A percentile compares a stretch with the other conserved stretches of the same genome.
These are phyloP conservation scores for Seira ritae DNA, from an alignment of 2,888 invertebrate species.

Conservation along the genomic window DNA sequence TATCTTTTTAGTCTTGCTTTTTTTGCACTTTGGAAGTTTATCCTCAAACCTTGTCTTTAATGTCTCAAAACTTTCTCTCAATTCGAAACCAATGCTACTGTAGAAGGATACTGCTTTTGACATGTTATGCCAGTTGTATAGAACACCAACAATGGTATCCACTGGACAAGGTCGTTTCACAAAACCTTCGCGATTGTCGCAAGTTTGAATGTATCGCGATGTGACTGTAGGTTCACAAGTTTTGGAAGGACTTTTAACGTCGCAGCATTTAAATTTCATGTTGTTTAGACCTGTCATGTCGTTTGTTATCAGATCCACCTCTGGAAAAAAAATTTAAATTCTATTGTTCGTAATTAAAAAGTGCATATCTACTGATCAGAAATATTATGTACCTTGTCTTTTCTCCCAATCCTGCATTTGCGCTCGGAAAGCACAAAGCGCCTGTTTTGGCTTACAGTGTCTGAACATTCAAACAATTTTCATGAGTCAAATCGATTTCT, in stretches of 20 bases:
- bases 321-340: too few species aligned
- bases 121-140: neutral
- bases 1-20: neutral
- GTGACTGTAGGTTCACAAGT: neutral
- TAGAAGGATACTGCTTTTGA: conserved; percentile 4
- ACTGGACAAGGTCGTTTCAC: conserved; percentile 11
- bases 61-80: neutral
- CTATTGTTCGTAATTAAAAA: too few species aligned
- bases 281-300: conserved; percentile 36
- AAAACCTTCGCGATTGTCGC: conserved; percentile 17
- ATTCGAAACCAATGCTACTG: conserved; percentile 16
- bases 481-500: neutral
- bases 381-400: conserved; percentile 24
- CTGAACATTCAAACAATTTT: conserved; percentile 16
- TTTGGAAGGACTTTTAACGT: conserved; percentile 15
- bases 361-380: too few species aligned
- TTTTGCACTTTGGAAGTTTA: neutral
- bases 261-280: conserved; percentile 31
- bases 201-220: neutral
- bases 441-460: conserved; percentile 28
- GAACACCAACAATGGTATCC: neutral
- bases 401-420: conserved; percentile 29
- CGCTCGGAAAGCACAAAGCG: conserved; percentile 27
- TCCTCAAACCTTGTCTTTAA: neutral
- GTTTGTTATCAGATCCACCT: neutral